Percentiles rank a stretch among this genome's conserved stretches.
Conservation (phyloP, 2,797 vertebrate genomes). For the Halcyon leucocephala region DNA sequence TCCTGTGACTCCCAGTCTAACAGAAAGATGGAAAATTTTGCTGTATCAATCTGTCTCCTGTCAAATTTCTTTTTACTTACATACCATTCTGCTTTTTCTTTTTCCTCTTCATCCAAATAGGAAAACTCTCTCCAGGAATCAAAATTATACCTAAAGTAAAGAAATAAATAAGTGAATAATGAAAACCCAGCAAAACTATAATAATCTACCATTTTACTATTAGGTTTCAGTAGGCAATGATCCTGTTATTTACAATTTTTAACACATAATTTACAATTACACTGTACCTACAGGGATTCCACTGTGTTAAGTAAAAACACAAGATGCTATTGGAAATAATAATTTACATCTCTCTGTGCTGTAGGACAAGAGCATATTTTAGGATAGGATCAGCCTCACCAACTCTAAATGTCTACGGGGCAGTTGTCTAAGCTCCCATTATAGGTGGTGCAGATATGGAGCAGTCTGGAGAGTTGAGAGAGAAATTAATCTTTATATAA, state of each 20-base stretch:
- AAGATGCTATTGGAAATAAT: neutral
- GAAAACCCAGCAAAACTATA: neutral
- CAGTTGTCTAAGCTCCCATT: neutral
- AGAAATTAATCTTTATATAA: neutral
- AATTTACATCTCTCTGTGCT: neutral
- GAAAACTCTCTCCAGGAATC: conserved; percentile 99
- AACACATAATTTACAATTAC: neutral
- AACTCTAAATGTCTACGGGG: neutral
- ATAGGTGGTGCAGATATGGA: neutral
- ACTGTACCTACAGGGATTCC: neutral
- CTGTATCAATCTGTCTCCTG: neutral
- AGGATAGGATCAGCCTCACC: neutral
- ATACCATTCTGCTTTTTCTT: conserved; percentile 99
- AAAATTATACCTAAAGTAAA: conserved; percentile 92
- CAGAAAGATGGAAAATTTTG: neutral
- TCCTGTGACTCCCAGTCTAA: neutral
- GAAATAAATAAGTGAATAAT: neutral
- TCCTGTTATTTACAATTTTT: neutral
- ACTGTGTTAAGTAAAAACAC: neutral
- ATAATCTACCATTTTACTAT: neutral
- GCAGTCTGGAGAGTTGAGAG: neutral
- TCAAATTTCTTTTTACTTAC: conserved; percentile 50
- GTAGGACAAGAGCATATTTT: neutral
- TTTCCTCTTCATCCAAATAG: conserved; percentile 98
- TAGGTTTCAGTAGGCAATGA: neutral